Base-by-base conservation (phyloP, 1,140 invertebrate species). In the Drosophila saltans region DNA sequence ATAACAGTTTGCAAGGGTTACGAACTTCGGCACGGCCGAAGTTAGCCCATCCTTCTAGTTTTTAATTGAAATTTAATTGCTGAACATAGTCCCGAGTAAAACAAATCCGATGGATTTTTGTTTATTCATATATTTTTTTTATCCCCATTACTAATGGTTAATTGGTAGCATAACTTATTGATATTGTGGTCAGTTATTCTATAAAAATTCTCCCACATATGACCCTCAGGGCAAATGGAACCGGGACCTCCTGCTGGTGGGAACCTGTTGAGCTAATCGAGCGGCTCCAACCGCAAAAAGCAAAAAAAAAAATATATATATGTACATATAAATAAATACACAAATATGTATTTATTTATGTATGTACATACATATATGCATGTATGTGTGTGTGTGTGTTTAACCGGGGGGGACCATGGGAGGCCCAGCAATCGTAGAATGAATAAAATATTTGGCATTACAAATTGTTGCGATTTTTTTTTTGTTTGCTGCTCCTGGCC, bases 391-490 rank as follows among this genome's bases (percentile, higher is more conserved):
- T 30, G 4, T 30, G 16, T 26, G 8, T 39, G 11, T 7, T 2
- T 30, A 8, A 2, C 7, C 2, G 2, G 1, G 30, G 57, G 72
- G 72, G 43, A 65, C 65, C 80, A 77, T 78, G 65, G 64, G 80
- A 61, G 48, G 8, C 36, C 24, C 45, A 43, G 57, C 75, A 80
- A 80, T 80, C 80, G 81, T 62, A 58, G 59, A 70, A 85, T 85
- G 80, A 85, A 85, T 85, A 85, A 88, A 88, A 88, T 89, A 78
- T 77, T 89, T 89, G 77, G 80, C 84, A 89, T 89, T 84, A 89
- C 84, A 88, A 88, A 84, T 88, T 88, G 84, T 89, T 84, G 84
- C 80, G 84, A 89, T 88, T 88, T 88, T 78, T 78, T 39, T 56
- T 70, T n/a, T 30, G 9, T 33, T 11, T 48, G 11, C 45, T 45